Percentiles rank a stretch among this genome's conserved stretches.
Conservation (phyloP, 1,140 invertebrate species). For the Chionoecetes opilio region DNA sequence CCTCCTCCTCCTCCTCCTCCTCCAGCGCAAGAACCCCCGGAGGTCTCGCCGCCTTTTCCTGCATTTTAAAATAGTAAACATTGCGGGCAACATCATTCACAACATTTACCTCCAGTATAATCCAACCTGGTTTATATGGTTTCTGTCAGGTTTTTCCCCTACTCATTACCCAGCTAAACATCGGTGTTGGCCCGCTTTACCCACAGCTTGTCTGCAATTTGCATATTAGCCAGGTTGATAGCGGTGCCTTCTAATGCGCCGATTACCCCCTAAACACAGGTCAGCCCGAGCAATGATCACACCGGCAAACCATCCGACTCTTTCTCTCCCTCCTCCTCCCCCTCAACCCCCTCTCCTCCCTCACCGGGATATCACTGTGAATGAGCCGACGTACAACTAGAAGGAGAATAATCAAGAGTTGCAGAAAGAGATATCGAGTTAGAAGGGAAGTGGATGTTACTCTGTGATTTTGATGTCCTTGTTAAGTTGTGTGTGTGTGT, state of each 20-base stretch:
- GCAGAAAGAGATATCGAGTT: not conserved
- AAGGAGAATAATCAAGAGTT: not conserved
- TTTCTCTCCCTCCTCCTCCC: not conserved
- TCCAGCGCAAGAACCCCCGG: not conserved
- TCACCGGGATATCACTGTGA: constrained; percentile 21
- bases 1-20: constrained; percentile 7
- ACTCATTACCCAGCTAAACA: not conserved
- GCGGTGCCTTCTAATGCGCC: constrained; percentile 42
- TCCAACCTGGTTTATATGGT: not conserved
- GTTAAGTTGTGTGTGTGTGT: not conserved
- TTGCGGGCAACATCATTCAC: constrained; percentile 6
- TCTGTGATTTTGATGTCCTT: not conserved
- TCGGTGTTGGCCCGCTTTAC: not conserved
- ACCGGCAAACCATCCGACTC: not conserved
- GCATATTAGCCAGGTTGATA: constrained; percentile 42
- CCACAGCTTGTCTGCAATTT: constrained; percentile 30
- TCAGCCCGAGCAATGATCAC: constrained; percentile 23
- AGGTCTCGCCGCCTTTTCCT: not conserved
- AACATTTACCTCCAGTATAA: constrained; percentile 11
- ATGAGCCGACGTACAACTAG: not conserved
- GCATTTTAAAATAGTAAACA: constrained; percentile 2
- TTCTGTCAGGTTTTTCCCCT: not conserved
- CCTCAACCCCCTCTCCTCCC: not conserved
- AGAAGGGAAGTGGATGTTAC: not conserved
- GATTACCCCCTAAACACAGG: constrained; percentile 58